Conservation (phyloP, 2,797 vertebrate species). For the Steatocranus sp. region DNA sequence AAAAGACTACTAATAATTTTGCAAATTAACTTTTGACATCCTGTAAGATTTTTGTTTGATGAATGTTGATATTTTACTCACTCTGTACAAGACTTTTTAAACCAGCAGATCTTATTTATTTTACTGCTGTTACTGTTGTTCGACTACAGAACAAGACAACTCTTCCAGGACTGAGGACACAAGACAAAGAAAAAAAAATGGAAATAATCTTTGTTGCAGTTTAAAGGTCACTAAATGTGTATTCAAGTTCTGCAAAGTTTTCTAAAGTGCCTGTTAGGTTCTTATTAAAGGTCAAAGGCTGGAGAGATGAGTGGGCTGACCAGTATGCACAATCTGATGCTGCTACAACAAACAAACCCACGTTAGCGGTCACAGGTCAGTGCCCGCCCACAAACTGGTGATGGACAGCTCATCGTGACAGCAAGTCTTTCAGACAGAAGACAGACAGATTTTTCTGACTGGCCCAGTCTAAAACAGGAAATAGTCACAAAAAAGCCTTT, state of each 20-base stretch:
- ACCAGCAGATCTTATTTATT: neutral
- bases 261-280: neutral
- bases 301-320: neutral
- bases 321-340: neutral
- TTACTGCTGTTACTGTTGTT: neutral
- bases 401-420: neutral
- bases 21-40: neutral
- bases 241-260: neutral
- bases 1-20: neutral
- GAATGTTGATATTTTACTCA: accelerated
- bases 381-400: neutral
- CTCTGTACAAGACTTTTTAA: neutral
- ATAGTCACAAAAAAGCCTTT: neutral
- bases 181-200: neutral
- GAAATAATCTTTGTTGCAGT: neutral
- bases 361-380: neutral
- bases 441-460: neutral
- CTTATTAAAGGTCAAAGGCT: neutral
- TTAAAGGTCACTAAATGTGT: neutral
- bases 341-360: neutral
- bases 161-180: accelerated
- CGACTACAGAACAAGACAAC: accelerated
- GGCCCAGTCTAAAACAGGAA: neutral
- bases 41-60: neutral
- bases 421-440: neutral